phyloP scores from a whole-genome alignment of 2,113 vertebrate genomes.

The Pachyramphus minor region DNA sequence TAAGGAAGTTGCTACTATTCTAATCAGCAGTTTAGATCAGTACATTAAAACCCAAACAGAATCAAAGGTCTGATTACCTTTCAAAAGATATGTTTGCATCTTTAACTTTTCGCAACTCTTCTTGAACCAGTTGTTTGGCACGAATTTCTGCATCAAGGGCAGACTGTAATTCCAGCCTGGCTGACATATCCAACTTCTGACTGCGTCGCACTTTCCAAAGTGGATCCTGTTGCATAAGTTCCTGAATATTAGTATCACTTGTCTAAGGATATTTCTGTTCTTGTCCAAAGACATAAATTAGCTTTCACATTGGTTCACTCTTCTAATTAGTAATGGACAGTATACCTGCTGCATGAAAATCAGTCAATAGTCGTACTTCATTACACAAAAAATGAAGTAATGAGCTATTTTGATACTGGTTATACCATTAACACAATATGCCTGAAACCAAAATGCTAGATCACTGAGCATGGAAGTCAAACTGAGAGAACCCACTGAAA shows the following conservation, averaged over 20 bases:
- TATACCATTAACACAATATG: background rate
- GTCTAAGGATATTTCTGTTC: background rate
- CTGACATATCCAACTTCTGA: slow-evolving; percentile 98
- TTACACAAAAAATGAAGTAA: background rate
- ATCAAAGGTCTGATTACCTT: slow-evolving; percentile 75
- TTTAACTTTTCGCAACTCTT: slow-evolving; percentile 90
- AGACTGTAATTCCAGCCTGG: slow-evolving; percentile 93
- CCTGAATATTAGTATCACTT: background rate
- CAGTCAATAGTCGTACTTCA: background rate
- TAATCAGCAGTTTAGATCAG: background rate
- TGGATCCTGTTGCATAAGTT: slow-evolving; percentile 80
- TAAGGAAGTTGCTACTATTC: background rate
- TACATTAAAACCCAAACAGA: background rate
- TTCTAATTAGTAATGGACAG: background rate
- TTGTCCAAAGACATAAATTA: background rate
- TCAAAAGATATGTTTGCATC: slow-evolving; percentile 86
- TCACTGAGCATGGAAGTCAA: background rate
- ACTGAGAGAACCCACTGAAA: background rate
- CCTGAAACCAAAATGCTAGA: background rate
- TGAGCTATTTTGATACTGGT: background rate
- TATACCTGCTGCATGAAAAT: background rate
- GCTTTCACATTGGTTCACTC: background rate
- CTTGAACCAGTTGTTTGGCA: slow-evolving; percentile 93
- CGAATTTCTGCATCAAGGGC: slow-evolving; percentile 94
- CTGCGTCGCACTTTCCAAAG: slow-evolving; percentile 97